Conservation (phyloP, 1,140 invertebrate species). For the Pentalonia nigronervosa region DNA sequence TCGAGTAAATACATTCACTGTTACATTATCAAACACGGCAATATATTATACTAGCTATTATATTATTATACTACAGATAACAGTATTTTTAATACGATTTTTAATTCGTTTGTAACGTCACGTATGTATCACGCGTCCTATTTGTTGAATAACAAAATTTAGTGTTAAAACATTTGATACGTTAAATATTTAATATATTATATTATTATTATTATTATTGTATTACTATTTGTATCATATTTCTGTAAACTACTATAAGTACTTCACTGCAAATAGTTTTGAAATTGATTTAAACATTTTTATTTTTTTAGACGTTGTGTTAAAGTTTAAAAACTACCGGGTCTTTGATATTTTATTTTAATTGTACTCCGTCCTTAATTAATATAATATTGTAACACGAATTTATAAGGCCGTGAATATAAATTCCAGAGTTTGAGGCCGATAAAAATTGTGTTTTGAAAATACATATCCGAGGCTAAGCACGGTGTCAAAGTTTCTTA, state of each 20-base stretch:
- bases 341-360: not conserved
- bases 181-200: no score
- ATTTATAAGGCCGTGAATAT: not conserved
- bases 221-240: not conserved
- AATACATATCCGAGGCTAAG: not conserved
- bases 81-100: not conserved
- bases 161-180: no score
- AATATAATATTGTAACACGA: not conserved
- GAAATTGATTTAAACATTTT: not conserved
- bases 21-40: not conserved
- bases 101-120: not conserved
- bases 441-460: not conserved
- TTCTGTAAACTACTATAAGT: not conserved
- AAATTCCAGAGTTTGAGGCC: not conserved
- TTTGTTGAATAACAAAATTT: no score
- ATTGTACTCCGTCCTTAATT: not conserved
- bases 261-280: not conserved
- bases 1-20: slow-evolving; percentile 50
- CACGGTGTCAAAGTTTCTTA: slow-evolving; percentile 8
- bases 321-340: not conserved
- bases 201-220: not conserved
- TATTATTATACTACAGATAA: not conserved
- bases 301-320: not conserved
- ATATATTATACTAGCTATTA: not conserved
- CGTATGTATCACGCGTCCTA: not conserved